Evolutionary conservation across 2,113 vertebrate genomes (phyloP).

Genomic region (Lampris megalopsis): DNA sequence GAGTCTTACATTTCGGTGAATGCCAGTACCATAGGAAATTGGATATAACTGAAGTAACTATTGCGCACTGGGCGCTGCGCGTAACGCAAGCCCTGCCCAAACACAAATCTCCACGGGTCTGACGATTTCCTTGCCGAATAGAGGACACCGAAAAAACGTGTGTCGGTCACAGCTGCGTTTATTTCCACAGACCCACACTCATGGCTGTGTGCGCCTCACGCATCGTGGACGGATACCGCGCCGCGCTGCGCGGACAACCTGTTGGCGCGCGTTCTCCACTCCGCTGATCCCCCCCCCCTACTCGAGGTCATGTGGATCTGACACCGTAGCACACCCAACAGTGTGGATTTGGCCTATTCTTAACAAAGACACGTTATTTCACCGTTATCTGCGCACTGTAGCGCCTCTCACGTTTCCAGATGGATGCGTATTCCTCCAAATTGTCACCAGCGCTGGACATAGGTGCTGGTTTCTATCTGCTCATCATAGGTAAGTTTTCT

Average conservation of each 20-base stretch:
- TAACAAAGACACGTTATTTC: not conserved
- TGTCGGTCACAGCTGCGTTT: no score
- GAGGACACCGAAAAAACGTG: no score
- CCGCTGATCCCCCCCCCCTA: not conserved
- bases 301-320: conserved; percentile 53
- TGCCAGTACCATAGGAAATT: no score
- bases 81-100: no score
- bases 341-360: not conserved
- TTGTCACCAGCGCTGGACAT: conserved; percentile 86
- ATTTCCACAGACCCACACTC: not conserved
- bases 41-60: no score
- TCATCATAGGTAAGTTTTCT: conserved; percentile 83
- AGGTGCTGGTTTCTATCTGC: conserved; percentile 81
- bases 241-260: conserved; percentile 1
- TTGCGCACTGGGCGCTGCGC: no score
- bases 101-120: no score
- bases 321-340: conserved; percentile 18
- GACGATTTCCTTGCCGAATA: no score
- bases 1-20: no score
- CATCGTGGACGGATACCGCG: not conserved
- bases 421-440: conserved; percentile 84
- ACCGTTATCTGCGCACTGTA: not conserved
- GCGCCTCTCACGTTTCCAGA: conserved; percentile 10
- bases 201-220: not conserved
- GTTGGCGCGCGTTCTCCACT: no score